Base-by-base conservation (phyloP, 2,888 invertebrate species). In the Emmelina monodactyla region DNA sequence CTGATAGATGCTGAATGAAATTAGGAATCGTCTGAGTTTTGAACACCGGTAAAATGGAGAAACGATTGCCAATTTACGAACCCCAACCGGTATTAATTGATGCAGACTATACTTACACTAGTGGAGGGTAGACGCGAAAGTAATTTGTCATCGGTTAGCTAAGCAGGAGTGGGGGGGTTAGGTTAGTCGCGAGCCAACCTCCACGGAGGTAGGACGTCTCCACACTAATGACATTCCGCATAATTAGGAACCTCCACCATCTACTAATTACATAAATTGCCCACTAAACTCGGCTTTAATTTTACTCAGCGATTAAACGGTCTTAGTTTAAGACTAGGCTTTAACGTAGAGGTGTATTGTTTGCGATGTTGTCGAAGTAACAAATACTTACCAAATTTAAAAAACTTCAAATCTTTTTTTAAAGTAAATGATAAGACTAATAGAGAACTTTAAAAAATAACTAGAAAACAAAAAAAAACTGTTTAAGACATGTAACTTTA, bases 81-180 rank as follows among this genome's bases (percentile, higher is more conserved):
- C 73, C 75, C 73, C 64, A 71, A 67, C 72, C 65, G 54, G 59
- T 59, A 65, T 68, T 75, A 75, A 79, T 78, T 75, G 72, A 64
- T 64, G 67, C 58, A 71, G 71, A 72, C 70, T 71, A 72, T 64
- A 65, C 67, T 63, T 66, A 62, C 69, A 72, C 73, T 75, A 72
- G 60, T 61, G n/a, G 60, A 53, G 59, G 63, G 62, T 60, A 62
- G 53, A 32, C 37, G 54, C 58, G 62, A 67, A 69, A 66, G 70
- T 75, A 78, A 79, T 79, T 78, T 78, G 73, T 76, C 78, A 79
- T 76, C 72, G 70, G 75, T 68, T 72, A 68, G 67, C 70, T 70
- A 68, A 69, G 67, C 63, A 66, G 62, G 58, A 60, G 58, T 54
- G 49, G 43, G 48, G 51, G 45, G 37, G 43, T 37, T 37, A n/a